Percentiles rank a stretch among this genome's conserved stretches.
phyloP scores from a whole-genome alignment of 1,140 invertebrate genomes.

The Euborellia annulipes region DNA sequence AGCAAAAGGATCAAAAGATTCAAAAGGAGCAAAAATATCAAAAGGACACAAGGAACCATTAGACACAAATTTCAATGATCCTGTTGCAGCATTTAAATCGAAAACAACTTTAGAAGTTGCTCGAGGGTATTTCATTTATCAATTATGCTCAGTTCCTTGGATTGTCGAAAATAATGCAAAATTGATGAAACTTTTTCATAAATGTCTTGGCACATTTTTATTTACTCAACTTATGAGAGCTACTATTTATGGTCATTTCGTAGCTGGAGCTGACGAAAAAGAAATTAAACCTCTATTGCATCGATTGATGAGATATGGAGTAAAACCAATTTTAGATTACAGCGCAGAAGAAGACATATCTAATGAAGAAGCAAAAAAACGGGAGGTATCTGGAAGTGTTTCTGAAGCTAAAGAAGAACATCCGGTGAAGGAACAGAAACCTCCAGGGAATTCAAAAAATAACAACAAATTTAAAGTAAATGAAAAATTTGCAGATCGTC shows the following conservation, averaged over 20 bases:
- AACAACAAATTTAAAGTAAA: constrained; percentile 83
- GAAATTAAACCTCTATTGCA: constrained; percentile 71
- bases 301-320: constrained; percentile 80
- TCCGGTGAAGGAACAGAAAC: constrained; percentile 11
- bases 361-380: constrained; percentile 74
- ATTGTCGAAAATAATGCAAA: too few species aligned
- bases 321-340: constrained; percentile 97
- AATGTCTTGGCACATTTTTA: constrained; percentile 63
- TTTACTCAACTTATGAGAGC: constrained; percentile 82
- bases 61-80: too few species aligned
- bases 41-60: too few species aligned
- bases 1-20: too few species aligned
- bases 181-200: constrained; percentile 67
- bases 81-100: too few species aligned
- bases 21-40: too few species aligned
- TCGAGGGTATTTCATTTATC: too few species aligned
- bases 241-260: constrained; percentile 98
- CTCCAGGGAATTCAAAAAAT: constrained; percentile 34
- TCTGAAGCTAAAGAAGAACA: constrained; percentile 13
- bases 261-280: constrained; percentile 83
- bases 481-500: constrained; percentile 84
- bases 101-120: too few species aligned
- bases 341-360: constrained; percentile 93
- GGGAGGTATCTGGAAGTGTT: constrained; percentile 46
- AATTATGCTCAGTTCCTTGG: too few species aligned